Base-by-base conservation (phyloP, 2,797 vertebrate genomes). In the Coccyzus lansbergi region DNA sequence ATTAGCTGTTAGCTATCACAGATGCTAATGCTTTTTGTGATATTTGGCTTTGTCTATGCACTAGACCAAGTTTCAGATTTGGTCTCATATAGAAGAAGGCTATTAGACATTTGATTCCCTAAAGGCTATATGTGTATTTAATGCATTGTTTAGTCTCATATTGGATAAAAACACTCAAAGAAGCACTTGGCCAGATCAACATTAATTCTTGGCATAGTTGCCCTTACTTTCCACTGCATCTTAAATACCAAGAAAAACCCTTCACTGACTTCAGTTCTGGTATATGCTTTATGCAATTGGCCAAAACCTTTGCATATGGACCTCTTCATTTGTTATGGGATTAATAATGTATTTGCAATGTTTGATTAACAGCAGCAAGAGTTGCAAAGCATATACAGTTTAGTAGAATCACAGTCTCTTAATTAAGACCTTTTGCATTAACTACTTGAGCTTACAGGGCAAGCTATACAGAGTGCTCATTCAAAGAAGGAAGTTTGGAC, bases 121-220 rank as follows among this genome's bases (percentile, higher is more conserved):
- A 97, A 94, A 92, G 95, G 68, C 79, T 97, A 67, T 94, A 92
- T 93, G 93, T 96, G 70, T 97, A 97, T 97, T 96, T 97, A 97
- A 97, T 96, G 95, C 91, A 92, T 96, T 98, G 96, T 98, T 98
- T 98, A 98, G 97, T 97, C 97, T 98, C 94, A 95, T 95, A 85
- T 95, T 97, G 97, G 97, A 97, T 97, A 97, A 96, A 96, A 92
- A 83, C 95, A 95, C 94, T 97, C 95, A 96, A 96, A 97, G 97
- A 97, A 97, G 96, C 89, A 59, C 86, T 98, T 98, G 97, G 98
- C 97, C 97, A 97, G 86, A 94, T 93, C 82, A 92, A 40, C 85
- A 70, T 95, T 96, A 94, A 96, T 98, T 98, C 97, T 98, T 98
- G 97, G 97, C 97, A 93, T 97, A 69, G 75, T 70, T 96, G 81